These are phyloP conservation scores for Gymnoscopelus microlampas DNA, from an alignment of 2,797 vertebrate genomes.

Conservation along the genomic window DNA sequence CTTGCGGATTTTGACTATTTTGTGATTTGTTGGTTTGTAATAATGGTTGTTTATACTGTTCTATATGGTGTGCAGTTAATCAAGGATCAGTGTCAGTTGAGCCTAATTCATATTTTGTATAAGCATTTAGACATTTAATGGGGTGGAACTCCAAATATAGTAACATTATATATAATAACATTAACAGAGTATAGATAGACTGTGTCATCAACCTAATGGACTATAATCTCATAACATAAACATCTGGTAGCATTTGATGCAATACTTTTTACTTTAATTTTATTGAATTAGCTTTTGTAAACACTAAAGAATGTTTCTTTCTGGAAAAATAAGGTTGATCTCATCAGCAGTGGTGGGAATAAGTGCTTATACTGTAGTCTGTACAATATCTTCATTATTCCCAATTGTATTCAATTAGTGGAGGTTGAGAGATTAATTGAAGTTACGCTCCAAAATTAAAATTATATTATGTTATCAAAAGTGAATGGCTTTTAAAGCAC, in stretches of 20 bases:
- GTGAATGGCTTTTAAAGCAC: background rate
- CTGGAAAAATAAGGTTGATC: background rate
- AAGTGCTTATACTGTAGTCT: background rate
- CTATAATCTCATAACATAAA: conserved; percentile 3
- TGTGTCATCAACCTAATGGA: too few species aligned
- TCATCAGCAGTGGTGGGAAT: background rate
- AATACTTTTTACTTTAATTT: too few species aligned
- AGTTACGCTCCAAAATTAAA: too few species aligned
- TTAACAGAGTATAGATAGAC: too few species aligned
- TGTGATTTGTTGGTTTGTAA: background rate
- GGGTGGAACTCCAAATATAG: too few species aligned
- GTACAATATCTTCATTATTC: too few species aligned
- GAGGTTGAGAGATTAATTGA: background rate
- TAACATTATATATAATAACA: too few species aligned
- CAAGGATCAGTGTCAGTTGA: too few species aligned
- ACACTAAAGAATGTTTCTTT: background rate
- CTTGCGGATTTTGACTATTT: background rate
- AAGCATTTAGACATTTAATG: too few species aligned
- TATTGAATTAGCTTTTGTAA: background rate
- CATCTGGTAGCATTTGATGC: background rate
- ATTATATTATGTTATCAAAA: background rate
- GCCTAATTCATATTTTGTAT: too few species aligned
- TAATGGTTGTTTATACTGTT: background rate
- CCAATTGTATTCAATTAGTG: background rate
- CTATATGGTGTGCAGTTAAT: too few species aligned